phyloP scores from a whole-genome alignment of 1,140 invertebrate genomes.

The Eupristina koningsbergeri region DNA sequence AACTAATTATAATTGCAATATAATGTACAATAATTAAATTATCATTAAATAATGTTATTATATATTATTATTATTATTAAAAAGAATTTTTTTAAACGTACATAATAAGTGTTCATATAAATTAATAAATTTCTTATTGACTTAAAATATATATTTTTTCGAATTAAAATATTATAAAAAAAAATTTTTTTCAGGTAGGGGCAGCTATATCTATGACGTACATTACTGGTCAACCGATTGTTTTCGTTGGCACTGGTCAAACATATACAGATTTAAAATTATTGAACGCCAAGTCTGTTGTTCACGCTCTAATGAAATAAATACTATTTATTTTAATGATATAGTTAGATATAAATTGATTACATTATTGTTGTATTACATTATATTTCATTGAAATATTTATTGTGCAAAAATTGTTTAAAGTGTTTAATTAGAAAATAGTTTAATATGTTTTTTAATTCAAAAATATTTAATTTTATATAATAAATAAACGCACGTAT shows the following conservation, averaged over 20 bases:
- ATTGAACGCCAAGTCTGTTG: conserved; percentile 97
- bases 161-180: neutral
- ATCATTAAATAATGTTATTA: too few species aligned
- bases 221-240: conserved; percentile 99
- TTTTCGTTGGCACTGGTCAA: conserved; percentile 99
- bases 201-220: conserved; percentile 99
- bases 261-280: conserved; percentile 98
- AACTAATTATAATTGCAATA: too few species aligned
- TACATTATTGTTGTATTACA: conserved; percentile 18
- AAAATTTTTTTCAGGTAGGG: conserved; percentile 83
- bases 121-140: too few species aligned
- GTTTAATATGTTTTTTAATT: too few species aligned
- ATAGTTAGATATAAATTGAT: conserved; percentile 21
- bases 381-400: too few species aligned
- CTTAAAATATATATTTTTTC: too few species aligned
- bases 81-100: too few species aligned
- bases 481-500: too few species aligned
- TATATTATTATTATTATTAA: too few species aligned
- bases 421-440: neutral
- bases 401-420: neutral
- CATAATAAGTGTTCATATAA: too few species aligned
- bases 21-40: too few species aligned
- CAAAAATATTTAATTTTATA: too few species aligned
- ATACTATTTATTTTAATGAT: conserved; percentile 34
- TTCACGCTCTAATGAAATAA: conserved; percentile 96